Evolutionary conservation across 2,888 invertebrate species (phyloP), one percentile per base, ranked within the genome.

Genomic region (Anaspis maculata): DNA sequence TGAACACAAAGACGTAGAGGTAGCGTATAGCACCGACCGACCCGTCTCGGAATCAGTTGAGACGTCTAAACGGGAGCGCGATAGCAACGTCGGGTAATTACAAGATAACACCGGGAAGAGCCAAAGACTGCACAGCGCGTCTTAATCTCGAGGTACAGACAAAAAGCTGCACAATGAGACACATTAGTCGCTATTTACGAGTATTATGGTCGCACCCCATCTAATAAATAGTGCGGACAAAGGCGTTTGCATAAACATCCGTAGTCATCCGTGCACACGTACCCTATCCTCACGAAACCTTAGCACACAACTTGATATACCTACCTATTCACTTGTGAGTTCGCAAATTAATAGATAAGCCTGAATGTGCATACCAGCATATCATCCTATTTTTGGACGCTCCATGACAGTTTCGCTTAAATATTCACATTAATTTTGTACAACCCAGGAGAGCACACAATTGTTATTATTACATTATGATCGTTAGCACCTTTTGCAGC

Each of bases 181-280:
- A 55, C 57, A 58, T 60, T 59, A 59, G 54, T 44, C 51, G 46
- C 54, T 59, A 61, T 61, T 60, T 61, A 62, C 58, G 58, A 60
- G 46, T 49, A 51, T 47, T 49, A 48, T 44, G 46, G 51, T 47
- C 48, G 48, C 49, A 48, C 49, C 52, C 51, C 40, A 39, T 48
- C 48, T 45, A 52, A 54, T 52, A 49, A 54, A 54, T 52, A 51
- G 49, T 34, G 25, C 38, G 43, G 47, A 54, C 52, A 56, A 56
- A 48, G 42, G 42, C 34, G 29, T 30, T 28, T 41, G 37, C 38
- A 37, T 39, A 40, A 42, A 41, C 37, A 37, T 39, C 39, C 25
- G n/a, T n/a, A n/a, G n/a, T n/a, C n/a, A n/a, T n/a, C n/a, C n/a
- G n/a, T n/a, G 36, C 33, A 35, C 37, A 39, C 38, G 33, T 36